Percentiles rank a stretch among this genome's conserved stretches.
Conservation (phyloP, 1,140 invertebrate genomes). For the Neodiprion virginianus region DNA sequence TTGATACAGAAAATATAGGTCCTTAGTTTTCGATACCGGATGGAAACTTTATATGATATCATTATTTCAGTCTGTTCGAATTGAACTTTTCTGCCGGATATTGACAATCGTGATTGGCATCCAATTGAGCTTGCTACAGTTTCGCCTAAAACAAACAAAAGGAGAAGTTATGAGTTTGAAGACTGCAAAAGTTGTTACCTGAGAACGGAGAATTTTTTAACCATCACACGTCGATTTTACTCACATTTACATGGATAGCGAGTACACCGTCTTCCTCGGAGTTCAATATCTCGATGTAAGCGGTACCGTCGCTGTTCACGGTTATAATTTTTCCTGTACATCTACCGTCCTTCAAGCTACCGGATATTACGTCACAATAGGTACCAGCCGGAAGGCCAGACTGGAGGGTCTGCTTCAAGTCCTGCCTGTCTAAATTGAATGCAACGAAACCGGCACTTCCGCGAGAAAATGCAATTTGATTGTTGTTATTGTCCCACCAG, state of each 20-base stretch:
- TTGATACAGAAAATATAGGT: too few relatives aligned
- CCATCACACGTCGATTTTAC: background rate
- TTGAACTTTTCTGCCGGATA: too few relatives aligned
- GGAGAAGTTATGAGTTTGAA: too few relatives aligned
- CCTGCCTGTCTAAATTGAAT: slow-evolving; percentile 69
- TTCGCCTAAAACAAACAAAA: too few relatives aligned
- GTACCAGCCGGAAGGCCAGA: slow-evolving; percentile 77
- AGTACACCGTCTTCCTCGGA: slow-evolving; percentile 74
- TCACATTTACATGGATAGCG: slow-evolving; percentile 74
- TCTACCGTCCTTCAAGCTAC: slow-evolving; percentile 63
- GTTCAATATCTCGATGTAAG: slow-evolving; percentile 66
- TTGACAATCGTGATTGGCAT: too few relatives aligned
- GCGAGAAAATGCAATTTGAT: slow-evolving; percentile 78
- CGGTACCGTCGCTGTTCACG: slow-evolving; percentile 71
- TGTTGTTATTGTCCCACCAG: slow-evolving; percentile 77
- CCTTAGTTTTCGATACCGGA: too few relatives aligned
- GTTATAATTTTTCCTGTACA: slow-evolving; percentile 76
- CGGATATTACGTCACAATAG: slow-evolving; percentile 89
- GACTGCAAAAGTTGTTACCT: too few relatives aligned
- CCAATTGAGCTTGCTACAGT: too few relatives aligned
- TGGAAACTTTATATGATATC: too few relatives aligned
- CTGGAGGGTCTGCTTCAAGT: slow-evolving; percentile 63
- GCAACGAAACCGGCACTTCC: slow-evolving; percentile 73
- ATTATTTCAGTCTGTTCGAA: too few relatives aligned
- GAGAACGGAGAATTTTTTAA: too few relatives aligned